Evolutionary conservation across 2,113 vertebrate species (phyloP).

Genomic region (Pardalotus punctatus): DNA sequence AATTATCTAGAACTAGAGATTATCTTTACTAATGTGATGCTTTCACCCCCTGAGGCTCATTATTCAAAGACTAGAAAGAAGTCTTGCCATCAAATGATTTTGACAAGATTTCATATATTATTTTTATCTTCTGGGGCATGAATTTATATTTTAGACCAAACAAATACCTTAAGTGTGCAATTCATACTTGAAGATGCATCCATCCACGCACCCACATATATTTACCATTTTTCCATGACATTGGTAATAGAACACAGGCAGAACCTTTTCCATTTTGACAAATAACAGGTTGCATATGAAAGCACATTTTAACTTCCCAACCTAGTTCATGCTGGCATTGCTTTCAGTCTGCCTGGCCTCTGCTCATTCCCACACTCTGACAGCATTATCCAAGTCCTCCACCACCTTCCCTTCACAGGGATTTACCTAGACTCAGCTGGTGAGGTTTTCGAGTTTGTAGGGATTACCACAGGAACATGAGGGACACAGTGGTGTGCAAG

Average conservation of each 20-base stretch:
- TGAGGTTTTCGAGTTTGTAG: background rate
- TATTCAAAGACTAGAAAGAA: constrained; percentile 58
- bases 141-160: constrained; percentile 60
- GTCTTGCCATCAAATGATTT: constrained; percentile 55
- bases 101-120: constrained; percentile 42
- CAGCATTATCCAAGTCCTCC: background rate
- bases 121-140: constrained; percentile 34
- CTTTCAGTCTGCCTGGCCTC: background rate
- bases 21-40: background rate
- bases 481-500: background rate
- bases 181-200: background rate
- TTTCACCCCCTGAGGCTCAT: constrained; percentile 36
- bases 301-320: background rate
- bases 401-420: background rate
- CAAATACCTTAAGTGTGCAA: background rate
- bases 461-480: background rate
- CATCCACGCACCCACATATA: background rate
- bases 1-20: background rate
- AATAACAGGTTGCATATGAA: background rate
- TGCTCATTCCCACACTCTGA: background rate
- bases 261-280: background rate
- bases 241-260: background rate
- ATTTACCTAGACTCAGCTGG: background rate
- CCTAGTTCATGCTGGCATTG: accelerated
- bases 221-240: background rate